Conservation (phyloP, 2,113 vertebrate genomes). For the Sorex araneus region DNA sequence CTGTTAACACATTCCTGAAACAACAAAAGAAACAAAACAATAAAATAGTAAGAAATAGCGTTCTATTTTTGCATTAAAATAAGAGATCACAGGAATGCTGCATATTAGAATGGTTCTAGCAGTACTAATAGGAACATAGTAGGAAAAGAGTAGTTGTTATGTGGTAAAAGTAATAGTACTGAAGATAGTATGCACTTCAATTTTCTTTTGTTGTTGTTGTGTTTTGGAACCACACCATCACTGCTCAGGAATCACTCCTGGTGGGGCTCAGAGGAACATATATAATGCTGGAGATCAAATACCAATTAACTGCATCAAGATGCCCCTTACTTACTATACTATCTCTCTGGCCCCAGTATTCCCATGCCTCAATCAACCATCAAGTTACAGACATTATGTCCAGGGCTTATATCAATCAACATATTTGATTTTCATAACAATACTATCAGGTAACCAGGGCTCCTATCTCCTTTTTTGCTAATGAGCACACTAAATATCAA, state of each 20-base stretch:
- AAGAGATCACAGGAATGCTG: background rate
- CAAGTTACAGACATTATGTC: background rate
- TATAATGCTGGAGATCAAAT: no score
- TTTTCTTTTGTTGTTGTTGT: no score
- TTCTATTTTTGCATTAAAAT: background rate
- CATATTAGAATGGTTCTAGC: background rate
- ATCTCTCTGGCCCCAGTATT: background rate
- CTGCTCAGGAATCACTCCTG: no score
- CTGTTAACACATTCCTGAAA: slow-evolving; percentile 9
- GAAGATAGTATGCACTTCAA: background rate
- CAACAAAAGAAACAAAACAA: background rate
- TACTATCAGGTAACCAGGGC: background rate
- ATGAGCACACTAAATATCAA: background rate
- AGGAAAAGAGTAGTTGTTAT: background rate
- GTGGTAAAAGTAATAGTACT: background rate
- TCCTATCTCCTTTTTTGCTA: background rate
- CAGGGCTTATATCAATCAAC: background rate
- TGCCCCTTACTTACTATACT: no score
- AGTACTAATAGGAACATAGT: background rate
- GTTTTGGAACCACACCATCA: background rate
- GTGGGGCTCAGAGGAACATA: no score
- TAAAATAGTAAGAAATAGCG: background rate
- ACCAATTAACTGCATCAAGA: no score
- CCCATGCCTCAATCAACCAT: background rate
- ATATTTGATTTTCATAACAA: background rate